These are phyloP conservation scores for Miltochrista miniata DNA, from an alignment of 2,888 invertebrate genomes.

Conservation along the genomic window DNA sequence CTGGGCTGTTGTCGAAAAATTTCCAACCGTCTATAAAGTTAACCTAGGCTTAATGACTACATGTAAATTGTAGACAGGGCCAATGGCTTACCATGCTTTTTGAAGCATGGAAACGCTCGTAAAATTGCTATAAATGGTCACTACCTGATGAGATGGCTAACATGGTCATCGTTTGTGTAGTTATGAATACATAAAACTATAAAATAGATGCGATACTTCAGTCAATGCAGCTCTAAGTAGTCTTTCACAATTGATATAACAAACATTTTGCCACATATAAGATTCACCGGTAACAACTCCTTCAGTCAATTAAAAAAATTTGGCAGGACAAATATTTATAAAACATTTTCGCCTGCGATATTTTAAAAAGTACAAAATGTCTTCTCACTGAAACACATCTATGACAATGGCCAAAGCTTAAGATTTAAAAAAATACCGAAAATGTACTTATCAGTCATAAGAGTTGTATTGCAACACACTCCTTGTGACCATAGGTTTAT, in stretches of 20 bases:
- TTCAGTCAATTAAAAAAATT: slow-evolving; percentile 38
- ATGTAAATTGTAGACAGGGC: no score
- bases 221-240: slow-evolving; percentile 7
- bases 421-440: slow-evolving; percentile 47
- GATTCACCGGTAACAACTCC: slow-evolving; percentile 23
- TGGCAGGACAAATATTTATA: slow-evolving; percentile 28
- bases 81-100: no score
- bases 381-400: slow-evolving; percentile 33
- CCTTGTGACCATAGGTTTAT: slow-evolving; percentile 62
- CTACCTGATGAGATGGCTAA: no score
- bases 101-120: no score
- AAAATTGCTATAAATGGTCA: no score
- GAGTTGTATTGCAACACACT: slow-evolving; percentile 60
- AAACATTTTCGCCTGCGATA: slow-evolving; percentile 26
- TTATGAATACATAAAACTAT: not conserved
- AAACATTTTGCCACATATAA: slow-evolving; percentile 17
- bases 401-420: slow-evolving; percentile 36
- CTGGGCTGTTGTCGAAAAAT: no score
- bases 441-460: slow-evolving; percentile 72
- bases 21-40: no score
- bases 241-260: slow-evolving; percentile 16
- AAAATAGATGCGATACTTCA: not conserved
- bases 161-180: no score
- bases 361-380: slow-evolving; percentile 38
- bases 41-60: no score